Conservation (phyloP, 2,113 vertebrate species). For the Brachypodius melanocephalos region DNA sequence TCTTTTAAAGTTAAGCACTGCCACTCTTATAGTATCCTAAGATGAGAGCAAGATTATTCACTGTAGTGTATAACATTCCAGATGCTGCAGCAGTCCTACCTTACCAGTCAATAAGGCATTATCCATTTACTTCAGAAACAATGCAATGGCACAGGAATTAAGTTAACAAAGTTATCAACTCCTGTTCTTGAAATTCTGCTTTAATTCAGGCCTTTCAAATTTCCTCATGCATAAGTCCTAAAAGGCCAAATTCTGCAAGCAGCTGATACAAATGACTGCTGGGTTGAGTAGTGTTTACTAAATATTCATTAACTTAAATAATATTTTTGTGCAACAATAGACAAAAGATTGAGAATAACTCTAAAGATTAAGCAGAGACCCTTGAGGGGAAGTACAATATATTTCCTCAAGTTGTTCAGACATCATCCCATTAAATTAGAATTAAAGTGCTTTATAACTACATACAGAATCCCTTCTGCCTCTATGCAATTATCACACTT, state of each 20-base stretch:
- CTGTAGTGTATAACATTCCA: slow-evolving; percentile 41
- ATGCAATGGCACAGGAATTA: slow-evolving; percentile 12
- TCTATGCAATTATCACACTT: not conserved
- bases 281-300: slow-evolving; percentile 10
- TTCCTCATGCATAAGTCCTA: not conserved
- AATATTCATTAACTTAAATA: slow-evolving; percentile 10
- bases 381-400: slow-evolving; percentile 13
- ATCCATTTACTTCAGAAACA: slow-evolving; percentile 32
- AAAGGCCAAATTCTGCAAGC: not conserved
- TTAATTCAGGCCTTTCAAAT: not conserved
- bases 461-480: not conserved
- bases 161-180: not conserved
- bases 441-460: slow-evolving; percentile 49
- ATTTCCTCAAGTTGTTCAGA: slow-evolving; percentile 31
- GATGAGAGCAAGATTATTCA: slow-evolving; percentile 18
- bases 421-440: slow-evolving; percentile 33
- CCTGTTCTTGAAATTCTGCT: not conserved
- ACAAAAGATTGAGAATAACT: not conserved
- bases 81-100: slow-evolving; percentile 8
- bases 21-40: slow-evolving; percentile 27
- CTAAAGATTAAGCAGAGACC: not conserved
- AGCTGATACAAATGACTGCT: not conserved
- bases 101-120: not conserved
- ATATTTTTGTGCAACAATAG: not conserved
- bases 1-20: slow-evolving; percentile 14